Conservation (phyloP, 2,888 invertebrate genomes). For the Drosophila pseudotalamancana region DNA sequence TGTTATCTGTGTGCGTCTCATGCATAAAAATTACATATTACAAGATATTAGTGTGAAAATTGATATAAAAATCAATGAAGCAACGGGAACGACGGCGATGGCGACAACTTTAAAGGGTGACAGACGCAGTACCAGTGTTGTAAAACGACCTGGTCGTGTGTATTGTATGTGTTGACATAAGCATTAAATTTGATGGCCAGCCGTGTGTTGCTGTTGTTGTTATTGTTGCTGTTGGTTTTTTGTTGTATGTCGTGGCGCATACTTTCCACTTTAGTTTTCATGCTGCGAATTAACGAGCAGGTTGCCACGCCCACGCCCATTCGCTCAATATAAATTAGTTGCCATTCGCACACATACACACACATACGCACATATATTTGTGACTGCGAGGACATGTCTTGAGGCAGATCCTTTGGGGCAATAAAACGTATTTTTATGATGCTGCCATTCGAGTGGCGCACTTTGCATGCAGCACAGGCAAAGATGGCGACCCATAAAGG, state of each 20-base stretch:
- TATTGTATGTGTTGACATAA: constrained; percentile 76
- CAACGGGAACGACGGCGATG: constrained; percentile 34
- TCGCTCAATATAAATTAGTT: constrained; percentile 60
- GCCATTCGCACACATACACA: constrained; percentile 33
- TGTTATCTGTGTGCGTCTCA: constrained; percentile 49
- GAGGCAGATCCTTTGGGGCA: constrained; percentile 66
- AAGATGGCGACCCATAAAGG: constrained; percentile 65
- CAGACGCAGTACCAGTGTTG: constrained; percentile 44
- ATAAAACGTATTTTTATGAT: constrained; percentile 79
- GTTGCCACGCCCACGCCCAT: constrained; percentile 37
- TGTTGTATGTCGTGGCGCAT: constrained; percentile 40
- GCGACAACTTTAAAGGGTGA: constrained; percentile 70
- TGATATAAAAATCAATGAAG: constrained; percentile 79
- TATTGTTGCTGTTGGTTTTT: constrained; percentile 6
- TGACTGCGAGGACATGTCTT: constrained; percentile 59
- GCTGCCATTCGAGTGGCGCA: constrained; percentile 65
- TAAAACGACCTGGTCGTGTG: constrained; percentile 61
- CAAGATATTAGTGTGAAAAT: constrained; percentile 79
- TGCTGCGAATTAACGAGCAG: constrained; percentile 76
- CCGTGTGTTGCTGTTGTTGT: constrained; percentile 28
- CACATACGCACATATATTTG: constrained; percentile 29
- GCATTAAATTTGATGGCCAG: constrained; percentile 74
- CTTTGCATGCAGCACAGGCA: constrained; percentile 66
- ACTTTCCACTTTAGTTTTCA: constrained; percentile 76
- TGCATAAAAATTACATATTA: constrained; percentile 79